Conservation (phyloP, 2,113 vertebrate genomes). For the Perccottus glenii region DNA sequence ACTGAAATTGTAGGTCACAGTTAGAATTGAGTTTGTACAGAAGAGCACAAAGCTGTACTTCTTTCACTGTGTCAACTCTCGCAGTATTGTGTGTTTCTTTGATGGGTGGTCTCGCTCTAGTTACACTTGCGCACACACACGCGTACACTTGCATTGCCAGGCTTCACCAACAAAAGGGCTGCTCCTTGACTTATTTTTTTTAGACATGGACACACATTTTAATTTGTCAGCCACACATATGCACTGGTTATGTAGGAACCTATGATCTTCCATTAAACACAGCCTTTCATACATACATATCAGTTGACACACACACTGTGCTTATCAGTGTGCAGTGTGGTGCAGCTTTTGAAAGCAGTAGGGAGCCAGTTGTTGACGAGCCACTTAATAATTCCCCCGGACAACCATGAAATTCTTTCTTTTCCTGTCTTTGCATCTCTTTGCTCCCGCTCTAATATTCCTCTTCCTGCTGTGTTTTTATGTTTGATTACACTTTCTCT, state of each 20-base stretch:
- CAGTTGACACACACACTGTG: conserved; percentile 31
- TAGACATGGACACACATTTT: too few species aligned
- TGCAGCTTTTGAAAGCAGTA: conserved; percentile 65
- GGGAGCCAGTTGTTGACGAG: conserved; percentile 65
- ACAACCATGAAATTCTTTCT: conserved; percentile 69
- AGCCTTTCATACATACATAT: conserved; percentile 29
- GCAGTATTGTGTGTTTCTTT: conserved; percentile 16
- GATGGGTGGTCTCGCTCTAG: conserved; percentile 56
- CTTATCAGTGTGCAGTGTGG: conserved; percentile 54
- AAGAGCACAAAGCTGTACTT: conserved; percentile 41
- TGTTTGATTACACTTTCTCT: conserved; percentile 8
- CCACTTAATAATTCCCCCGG: conserved; percentile 73
- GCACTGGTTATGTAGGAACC: conserved; percentile 5
- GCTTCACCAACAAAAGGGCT: too few species aligned
- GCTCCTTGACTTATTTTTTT: too few species aligned
- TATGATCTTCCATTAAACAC: conserved; percentile 20
- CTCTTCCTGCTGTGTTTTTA: conserved; percentile 36
- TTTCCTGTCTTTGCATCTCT: conserved; percentile 46
- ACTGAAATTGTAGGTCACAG: conserved; percentile 45
- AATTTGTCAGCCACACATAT: neutral
- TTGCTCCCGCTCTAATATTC: conserved; percentile 42
- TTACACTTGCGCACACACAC: too few species aligned
- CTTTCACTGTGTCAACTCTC: conserved; percentile 55
- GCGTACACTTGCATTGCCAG: too few species aligned
- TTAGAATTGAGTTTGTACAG: conserved; percentile 57